Conservation (phyloP, 2,888 invertebrate species). For the Odontothrips loti region DNA sequence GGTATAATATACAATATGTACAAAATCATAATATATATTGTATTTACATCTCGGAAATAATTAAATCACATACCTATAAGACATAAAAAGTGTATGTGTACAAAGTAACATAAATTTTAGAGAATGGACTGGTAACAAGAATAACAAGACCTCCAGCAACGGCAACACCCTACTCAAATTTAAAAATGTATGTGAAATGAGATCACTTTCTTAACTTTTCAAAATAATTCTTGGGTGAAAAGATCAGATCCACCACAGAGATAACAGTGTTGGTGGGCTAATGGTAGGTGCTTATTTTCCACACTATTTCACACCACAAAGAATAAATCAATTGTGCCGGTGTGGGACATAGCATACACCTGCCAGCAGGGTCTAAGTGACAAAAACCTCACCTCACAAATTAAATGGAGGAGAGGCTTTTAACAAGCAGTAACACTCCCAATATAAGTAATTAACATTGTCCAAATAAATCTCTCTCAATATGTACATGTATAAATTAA, state of each 20-base stretch:
- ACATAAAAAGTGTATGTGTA: background rate
- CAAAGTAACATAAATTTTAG: conserved; percentile 21
- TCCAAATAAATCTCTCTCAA: conserved; percentile 20
- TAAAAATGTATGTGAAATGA: conserved; percentile 9
- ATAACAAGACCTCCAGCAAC: conserved; percentile 24
- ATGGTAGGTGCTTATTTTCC: conserved; percentile 22
- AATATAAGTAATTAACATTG: conserved; percentile 22
- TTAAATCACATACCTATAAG: conserved; percentile 9
- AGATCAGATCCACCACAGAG: background rate
- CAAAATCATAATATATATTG: conserved; percentile 9
- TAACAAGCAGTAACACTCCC: conserved; percentile 8
- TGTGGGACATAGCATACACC: background rate
- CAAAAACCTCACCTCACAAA: conserved; percentile 4
- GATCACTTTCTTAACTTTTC: conserved; percentile 12
- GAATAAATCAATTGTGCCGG: background rate
- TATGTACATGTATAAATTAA: conserved; percentile 21
- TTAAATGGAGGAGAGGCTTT: background rate
- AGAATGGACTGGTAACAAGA: conserved; percentile 26
- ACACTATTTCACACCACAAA: conserved; percentile 4
- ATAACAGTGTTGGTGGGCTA: background rate
- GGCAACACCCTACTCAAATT: background rate
- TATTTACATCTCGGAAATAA: conserved; percentile 11
- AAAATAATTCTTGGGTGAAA: conserved; percentile 6
- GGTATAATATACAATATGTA: conserved; percentile 9
- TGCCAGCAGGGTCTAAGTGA: conserved; percentile 20